A percentile compares a stretch with the other conserved stretches of the same genome.
phyloP scores from a whole-genome alignment of 2,113 vertebrate species.

The Hoplias malabaricus region DNA sequence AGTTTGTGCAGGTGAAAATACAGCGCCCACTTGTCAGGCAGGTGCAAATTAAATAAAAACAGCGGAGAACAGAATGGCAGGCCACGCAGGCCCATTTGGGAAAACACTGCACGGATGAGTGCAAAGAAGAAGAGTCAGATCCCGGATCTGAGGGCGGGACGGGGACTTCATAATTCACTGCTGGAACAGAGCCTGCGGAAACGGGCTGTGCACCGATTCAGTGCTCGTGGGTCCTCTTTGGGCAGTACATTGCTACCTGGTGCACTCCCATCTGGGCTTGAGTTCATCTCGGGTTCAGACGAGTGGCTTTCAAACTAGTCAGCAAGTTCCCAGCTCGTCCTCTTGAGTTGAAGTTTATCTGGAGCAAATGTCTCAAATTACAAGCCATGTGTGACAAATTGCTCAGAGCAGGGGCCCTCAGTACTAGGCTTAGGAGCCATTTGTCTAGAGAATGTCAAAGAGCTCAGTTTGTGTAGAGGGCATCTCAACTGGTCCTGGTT shows the following conservation, averaged over 20 bases:
- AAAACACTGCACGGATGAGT: slow-evolving; percentile 8
- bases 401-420: too few relatives aligned
- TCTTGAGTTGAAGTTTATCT: neutral
- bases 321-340: neutral
- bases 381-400: too few relatives aligned
- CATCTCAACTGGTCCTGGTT: too few relatives aligned
- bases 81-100: neutral
- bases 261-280: neutral
- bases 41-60: slow-evolving; percentile 39
- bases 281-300: neutral
- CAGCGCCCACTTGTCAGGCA: slow-evolving; percentile 9
- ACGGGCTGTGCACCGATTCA: neutral
- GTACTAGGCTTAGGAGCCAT: too few relatives aligned
- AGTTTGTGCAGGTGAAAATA: neutral
- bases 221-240: neutral
- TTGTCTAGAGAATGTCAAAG: too few relatives aligned
- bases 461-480: too few relatives aligned
- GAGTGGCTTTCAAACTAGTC: neutral
- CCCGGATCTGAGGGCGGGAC: neutral
- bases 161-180: neutral
- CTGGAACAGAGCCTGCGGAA: neutral
- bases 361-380: too few relatives aligned
- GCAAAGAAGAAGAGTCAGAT: neutral
- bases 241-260: neutral
- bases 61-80: slow-evolving; percentile 6